Percentiles rank a stretch among this genome's conserved stretches.
Conservation (phyloP, 2,797 vertebrate species). For the Schizopygopsis malacanthus region DNA sequence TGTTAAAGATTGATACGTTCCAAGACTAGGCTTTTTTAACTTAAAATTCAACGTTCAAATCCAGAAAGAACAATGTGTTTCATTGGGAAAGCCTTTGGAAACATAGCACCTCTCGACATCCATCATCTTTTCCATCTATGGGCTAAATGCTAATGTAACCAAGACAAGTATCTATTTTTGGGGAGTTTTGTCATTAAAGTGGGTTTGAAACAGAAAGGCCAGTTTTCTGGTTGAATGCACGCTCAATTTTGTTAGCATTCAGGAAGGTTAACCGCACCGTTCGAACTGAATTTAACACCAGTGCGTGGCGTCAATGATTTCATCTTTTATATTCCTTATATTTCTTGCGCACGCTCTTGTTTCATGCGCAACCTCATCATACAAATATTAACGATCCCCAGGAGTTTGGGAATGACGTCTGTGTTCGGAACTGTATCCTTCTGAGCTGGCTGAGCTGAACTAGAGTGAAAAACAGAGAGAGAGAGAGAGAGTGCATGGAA, state of each 20-base stretch:
- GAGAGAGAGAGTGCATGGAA: slow-evolving; percentile 32
- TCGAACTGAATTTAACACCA: slow-evolving; percentile 47
- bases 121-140: slow-evolving; percentile 77
- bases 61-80: slow-evolving; percentile 33
- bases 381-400: slow-evolving; percentile 49
- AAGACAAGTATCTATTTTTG: slow-evolving; percentile 76
- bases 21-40: background rate
- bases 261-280: slow-evolving; percentile 38
- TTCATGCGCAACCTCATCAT: slow-evolving; percentile 44
- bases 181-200: slow-evolving; percentile 71
- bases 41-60: slow-evolving; percentile 2
- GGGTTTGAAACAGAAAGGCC: slow-evolving; percentile 56
- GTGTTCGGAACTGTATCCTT: slow-evolving; percentile 49
- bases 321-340: slow-evolving; percentile 42
- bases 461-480: slow-evolving; percentile 47
- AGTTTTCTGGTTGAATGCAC: slow-evolving; percentile 41
- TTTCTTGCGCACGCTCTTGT: slow-evolving; percentile 13
- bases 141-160: slow-evolving; percentile 73
- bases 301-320: slow-evolving; percentile 42
- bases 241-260: slow-evolving; percentile 36
- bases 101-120: slow-evolving; percentile 50
- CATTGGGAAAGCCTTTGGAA: slow-evolving; percentile 39
- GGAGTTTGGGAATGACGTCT: slow-evolving; percentile 55
- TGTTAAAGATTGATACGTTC: background rate
- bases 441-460: slow-evolving; percentile 40